Conservation (phyloP, 2,113 vertebrate species). For the Aviceda subcristata region DNA sequence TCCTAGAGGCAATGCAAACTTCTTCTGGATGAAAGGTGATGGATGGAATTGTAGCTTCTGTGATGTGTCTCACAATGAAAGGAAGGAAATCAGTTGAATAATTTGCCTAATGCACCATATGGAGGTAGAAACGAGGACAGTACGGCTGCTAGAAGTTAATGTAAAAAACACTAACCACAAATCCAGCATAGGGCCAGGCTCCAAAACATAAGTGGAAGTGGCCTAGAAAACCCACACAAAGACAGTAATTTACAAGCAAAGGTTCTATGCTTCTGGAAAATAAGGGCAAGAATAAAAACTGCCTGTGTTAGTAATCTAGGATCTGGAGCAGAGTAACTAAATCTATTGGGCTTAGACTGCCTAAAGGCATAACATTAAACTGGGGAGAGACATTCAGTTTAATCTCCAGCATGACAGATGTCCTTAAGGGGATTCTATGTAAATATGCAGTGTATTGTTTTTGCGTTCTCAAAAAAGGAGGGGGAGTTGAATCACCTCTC, state of each 20-base stretch:
- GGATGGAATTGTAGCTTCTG: neutral
- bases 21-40: neutral
- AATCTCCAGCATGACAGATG: constrained; percentile 65
- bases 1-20: neutral
- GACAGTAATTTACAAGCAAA: constrained; percentile 11
- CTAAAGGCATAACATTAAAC: constrained; percentile 63
- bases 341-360: constrained; percentile 48
- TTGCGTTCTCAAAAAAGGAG: constrained; percentile 6
- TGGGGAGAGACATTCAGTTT: constrained; percentile 55
- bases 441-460: constrained; percentile 50
- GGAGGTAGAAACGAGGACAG: neutral
- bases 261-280: constrained; percentile 41
- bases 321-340: constrained; percentile 56
- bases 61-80: neutral
- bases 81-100: constrained; percentile 1
- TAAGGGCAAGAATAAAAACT: constrained; percentile 8
- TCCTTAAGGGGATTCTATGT: constrained; percentile 66
- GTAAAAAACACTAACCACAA: constrained; percentile 46
- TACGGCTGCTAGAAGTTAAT: neutral
- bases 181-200: neutral
- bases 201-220: neutral
- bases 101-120: neutral
- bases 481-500: neutral
- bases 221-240: constrained; percentile 32
- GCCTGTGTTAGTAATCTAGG: constrained; percentile 39